These are phyloP conservation scores for Oxygymnocypris stewartii DNA, from an alignment of 2,113 vertebrate genomes.

Conservation along the genomic window DNA sequence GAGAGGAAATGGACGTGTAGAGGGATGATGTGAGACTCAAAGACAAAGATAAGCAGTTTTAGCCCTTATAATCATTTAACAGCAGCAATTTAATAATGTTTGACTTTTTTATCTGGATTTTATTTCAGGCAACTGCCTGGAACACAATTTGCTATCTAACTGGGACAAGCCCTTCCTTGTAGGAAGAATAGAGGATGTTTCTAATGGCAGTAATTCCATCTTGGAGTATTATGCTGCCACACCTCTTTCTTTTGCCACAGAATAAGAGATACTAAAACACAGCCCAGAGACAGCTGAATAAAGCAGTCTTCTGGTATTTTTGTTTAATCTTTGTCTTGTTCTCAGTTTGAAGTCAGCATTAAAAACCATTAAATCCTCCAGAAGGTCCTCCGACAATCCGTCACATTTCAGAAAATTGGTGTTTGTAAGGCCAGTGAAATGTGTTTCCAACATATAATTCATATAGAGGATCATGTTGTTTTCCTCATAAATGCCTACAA, in stretches of 20 bases:
- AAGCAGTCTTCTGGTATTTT: not conserved
- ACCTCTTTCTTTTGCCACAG: not conserved
- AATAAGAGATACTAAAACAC: not conserved
- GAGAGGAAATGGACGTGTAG: not conserved
- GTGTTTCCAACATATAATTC: not conserved
- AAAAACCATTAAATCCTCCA: not conserved
- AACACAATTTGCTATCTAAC: not conserved
- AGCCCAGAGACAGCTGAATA: not conserved
- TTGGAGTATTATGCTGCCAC: conserved; percentile 13
- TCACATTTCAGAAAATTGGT: not conserved
- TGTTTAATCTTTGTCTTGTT: not conserved
- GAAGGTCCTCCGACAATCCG: not conserved
- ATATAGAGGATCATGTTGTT: not conserved
- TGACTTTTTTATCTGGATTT: not conserved
- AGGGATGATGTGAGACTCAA: conserved; percentile 19
- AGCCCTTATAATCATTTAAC: conserved; percentile 17
- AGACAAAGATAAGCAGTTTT: conserved; percentile 33
- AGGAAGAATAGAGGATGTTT: not conserved
- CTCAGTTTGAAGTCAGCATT: not conserved
- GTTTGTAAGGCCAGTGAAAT: not conserved
- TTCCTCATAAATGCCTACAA: not conserved
- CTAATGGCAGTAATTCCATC: not conserved
- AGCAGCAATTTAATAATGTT: conserved; percentile 14
- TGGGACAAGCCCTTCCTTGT: conserved; percentile 10
- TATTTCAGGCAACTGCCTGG: conserved; percentile 14